Evolutionary conservation across 2,797 vertebrate species (phyloP).

Genomic region (Falco rusticolus): DNA sequence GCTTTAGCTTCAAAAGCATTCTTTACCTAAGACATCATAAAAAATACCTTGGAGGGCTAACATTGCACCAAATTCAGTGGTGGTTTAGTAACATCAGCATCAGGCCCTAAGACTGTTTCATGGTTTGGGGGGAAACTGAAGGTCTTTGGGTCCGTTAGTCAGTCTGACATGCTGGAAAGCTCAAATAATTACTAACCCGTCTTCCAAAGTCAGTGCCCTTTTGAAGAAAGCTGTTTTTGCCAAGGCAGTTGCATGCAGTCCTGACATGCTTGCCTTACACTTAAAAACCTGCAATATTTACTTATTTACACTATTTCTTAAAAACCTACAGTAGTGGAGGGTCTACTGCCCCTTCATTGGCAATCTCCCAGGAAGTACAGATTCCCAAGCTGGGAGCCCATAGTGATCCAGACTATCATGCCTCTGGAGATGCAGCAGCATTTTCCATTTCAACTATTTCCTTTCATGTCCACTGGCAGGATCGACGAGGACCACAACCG

Average conservation of each 20-base stretch:
- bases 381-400: accelerated
- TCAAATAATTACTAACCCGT: background rate
- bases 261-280: background rate
- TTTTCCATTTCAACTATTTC: background rate
- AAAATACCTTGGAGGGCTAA: background rate
- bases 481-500: slow-evolving; percentile 71
- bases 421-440: background rate
- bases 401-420: accelerated
- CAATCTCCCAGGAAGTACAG: background rate
- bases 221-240: background rate
- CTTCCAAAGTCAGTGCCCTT: background rate
- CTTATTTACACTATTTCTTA: background rate
- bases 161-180: background rate
- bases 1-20: background rate
- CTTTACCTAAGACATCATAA: background rate
- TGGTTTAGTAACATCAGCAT: background rate
- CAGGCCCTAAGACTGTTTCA: accelerated
- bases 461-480: slow-evolving; percentile 10
- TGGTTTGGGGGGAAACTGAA: background rate
- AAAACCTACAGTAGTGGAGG: background rate
- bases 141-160: accelerated
- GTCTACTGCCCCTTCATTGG: background rate
- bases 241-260: background rate
- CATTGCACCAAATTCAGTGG: background rate
- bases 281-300: background rate